Conservation (phyloP, 2,888 invertebrate genomes). For the Unio pictorum region DNA sequence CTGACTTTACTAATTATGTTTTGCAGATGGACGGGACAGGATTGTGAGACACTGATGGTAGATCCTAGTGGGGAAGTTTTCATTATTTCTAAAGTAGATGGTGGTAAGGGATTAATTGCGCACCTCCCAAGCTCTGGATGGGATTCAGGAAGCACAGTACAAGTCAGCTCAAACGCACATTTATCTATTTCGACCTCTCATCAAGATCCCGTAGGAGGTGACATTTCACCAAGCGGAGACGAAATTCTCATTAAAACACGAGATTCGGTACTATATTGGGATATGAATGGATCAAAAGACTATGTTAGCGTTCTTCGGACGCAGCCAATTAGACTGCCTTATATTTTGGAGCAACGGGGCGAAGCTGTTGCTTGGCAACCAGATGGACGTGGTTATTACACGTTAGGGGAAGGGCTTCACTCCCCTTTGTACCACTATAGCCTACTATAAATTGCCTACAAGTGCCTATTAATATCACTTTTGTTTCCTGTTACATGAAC, state of each 20-base stretch:
- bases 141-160: constrained; percentile 13
- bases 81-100: constrained; percentile 23
- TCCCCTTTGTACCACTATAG: constrained; percentile 12
- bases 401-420: constrained; percentile 13
- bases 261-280: constrained; percentile 3
- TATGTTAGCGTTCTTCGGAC: constrained; percentile 10
- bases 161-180: constrained; percentile 11
- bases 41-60: constrained; percentile 30
- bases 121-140: constrained; percentile 22
- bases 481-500: no score
- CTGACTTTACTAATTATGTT: neutral
- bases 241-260: constrained; percentile 10
- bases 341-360: constrained; percentile 10
- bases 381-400: constrained; percentile 14
- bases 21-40: constrained; percentile 22
- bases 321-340: constrained; percentile 5
- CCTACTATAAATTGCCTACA: neutral
- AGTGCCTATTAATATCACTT: no score
- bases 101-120: constrained; percentile 21
- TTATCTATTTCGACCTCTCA: constrained; percentile 16
- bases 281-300: neutral
- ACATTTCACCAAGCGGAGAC: constrained; percentile 25
- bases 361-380: constrained; percentile 13
- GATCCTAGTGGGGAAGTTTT: constrained; percentile 25
- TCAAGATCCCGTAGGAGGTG: constrained; percentile 23